A percentile compares a stretch with the other conserved stretches of the same genome.
Conservation (phyloP, 2,797 vertebrate species). For the Bradypodion pumilum region DNA sequence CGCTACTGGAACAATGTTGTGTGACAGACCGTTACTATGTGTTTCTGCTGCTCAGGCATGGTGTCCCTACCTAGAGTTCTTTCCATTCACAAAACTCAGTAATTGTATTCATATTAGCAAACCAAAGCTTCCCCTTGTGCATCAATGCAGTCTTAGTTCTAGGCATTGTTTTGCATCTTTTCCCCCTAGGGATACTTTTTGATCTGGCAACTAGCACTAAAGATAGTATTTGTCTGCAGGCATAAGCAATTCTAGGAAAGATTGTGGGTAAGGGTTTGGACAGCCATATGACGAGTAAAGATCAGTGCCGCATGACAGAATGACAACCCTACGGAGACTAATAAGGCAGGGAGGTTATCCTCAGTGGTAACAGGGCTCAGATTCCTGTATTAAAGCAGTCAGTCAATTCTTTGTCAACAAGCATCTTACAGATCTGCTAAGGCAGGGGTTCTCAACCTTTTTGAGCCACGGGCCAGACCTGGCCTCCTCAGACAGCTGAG, state of each 20-base stretch:
- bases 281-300: neutral
- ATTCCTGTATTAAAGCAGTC: neutral
- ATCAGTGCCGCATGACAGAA: slow-evolving; percentile 4
- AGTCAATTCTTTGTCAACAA: neutral
- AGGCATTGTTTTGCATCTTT: neutral
- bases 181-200: neutral
- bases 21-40: neutral
- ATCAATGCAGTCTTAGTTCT: neutral
- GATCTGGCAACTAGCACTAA: neutral
- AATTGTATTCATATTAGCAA: neutral
- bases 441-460: too few relatives aligned
- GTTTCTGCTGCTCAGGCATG: neutral
- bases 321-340: neutral
- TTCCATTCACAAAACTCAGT: neutral
- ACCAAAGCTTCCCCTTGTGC: neutral
- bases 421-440: neutral
- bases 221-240: neutral
- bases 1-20: too few relatives aligned
- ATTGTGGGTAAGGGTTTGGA: neutral
- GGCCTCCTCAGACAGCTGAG: too few relatives aligned
- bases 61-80: neutral
- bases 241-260: neutral
- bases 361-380: neutral
- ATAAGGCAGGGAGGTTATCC: neutral
- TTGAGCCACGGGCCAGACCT: too few relatives aligned